phyloP scores from a whole-genome alignment of 2,888 invertebrate genomes.

The Phengaris alcon region DNA sequence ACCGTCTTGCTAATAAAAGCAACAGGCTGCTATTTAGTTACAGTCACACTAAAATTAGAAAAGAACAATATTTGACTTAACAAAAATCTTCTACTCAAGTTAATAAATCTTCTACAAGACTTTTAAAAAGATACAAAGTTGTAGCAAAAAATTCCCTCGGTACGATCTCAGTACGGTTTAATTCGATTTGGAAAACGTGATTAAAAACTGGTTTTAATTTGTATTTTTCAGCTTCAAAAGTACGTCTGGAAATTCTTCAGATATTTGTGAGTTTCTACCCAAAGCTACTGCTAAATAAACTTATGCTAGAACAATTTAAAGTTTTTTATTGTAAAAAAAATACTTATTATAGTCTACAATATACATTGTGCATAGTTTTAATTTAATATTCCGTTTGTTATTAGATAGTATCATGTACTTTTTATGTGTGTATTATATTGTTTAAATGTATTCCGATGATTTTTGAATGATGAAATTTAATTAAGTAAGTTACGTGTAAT shows the following conservation, averaged over 20 bases:
- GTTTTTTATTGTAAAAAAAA: background rate
- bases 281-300: background rate
- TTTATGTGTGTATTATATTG: too few relatives aligned
- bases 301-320: background rate
- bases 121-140: background rate
- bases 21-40: background rate
- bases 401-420: background rate
- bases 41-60: background rate
- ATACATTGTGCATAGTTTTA: background rate
- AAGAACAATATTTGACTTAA: background rate
- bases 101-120: background rate
- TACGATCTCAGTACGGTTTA: background rate
- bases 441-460: too few relatives aligned
- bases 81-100: background rate
- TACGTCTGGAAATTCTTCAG: background rate
- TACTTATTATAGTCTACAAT: background rate
- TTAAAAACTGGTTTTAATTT: conserved; percentile 11
- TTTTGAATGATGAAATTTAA: too few relatives aligned
- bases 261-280: background rate
- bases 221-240: conserved; percentile 6
- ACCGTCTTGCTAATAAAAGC: too few relatives aligned
- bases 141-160: background rate
- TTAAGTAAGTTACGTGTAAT: too few relatives aligned
- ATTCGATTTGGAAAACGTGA: conserved; percentile 1
- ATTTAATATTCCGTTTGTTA: background rate